Percentiles rank a stretch among this genome's conserved stretches.
Evolutionary conservation across 2,797 vertebrate species (phyloP).

Genomic region (Perodicticus potto): DNA sequence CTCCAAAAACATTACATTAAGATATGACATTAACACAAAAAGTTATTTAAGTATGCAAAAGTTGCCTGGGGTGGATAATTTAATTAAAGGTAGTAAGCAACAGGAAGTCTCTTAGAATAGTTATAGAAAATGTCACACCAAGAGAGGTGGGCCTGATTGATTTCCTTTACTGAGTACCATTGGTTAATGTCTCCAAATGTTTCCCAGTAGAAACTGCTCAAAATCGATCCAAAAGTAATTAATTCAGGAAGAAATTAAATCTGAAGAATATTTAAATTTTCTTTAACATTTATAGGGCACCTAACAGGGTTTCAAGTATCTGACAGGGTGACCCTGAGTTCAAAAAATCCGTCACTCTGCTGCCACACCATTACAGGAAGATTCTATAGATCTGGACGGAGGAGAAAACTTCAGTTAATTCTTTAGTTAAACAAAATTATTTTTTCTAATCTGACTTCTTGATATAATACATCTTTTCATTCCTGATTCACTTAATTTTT

Average conservation of each 20-base stretch:
- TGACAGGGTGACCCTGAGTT: not conserved
- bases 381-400: not conserved
- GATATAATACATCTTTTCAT: not conserved
- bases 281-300: not conserved
- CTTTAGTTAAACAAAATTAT: not conserved
- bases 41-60: conserved; percentile 7
- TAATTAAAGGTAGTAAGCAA: conserved; percentile 53
- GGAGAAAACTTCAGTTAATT: not conserved
- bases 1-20: not conserved
- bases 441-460: not conserved
- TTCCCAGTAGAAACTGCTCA: conserved; percentile 19
- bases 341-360: not conserved
- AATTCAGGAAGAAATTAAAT: conserved; percentile 33
- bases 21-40: not conserved
- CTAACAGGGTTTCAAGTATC: not conserved
- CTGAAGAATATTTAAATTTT: not conserved
- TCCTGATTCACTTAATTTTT: not conserved
- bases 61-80: conserved; percentile 7
- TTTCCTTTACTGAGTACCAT: not conserved
- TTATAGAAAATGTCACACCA: conserved; percentile 48
- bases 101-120: conserved; percentile 57
- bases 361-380: not conserved
- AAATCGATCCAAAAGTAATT: conserved; percentile 6
- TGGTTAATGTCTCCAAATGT: conserved; percentile 20
- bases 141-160: conserved; percentile 17